Evolutionary conservation across 2,888 invertebrate species (phyloP).

Genomic region (Cosmia pyralina): DNA sequence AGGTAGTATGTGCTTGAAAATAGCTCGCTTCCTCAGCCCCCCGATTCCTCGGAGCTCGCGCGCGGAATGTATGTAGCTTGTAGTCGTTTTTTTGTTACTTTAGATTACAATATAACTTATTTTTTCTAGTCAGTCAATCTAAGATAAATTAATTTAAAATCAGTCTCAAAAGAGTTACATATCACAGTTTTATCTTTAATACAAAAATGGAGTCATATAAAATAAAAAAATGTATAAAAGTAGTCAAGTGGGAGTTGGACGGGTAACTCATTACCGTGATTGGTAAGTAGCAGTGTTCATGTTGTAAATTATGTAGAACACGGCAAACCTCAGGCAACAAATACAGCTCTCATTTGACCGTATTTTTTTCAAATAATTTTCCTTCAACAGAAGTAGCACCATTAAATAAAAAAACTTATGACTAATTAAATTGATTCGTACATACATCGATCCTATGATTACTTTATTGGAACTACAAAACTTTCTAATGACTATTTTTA

Average conservation of each 20-base stretch:
- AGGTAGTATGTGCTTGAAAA: too few species aligned
- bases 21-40: too few species aligned
- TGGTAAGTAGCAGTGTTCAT: not conserved
- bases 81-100: not conserved
- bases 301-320: constrained; percentile 2
- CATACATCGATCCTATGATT: not conserved
- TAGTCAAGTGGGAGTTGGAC: constrained; percentile 9
- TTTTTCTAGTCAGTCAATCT: constrained; percentile 20
- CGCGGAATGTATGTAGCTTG: not conserved
- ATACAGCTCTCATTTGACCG: constrained; percentile 7
- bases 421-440: not conserved
- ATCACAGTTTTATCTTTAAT: constrained; percentile 18
- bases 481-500: constrained; percentile 20
- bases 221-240: not conserved
- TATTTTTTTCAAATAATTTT: not conserved
- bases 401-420: constrained; percentile 6
- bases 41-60: too few species aligned
- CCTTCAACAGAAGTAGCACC: constrained; percentile 7
- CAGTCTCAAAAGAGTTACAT: constrained; percentile 29
- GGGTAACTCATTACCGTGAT: not conserved
- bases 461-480: not conserved
- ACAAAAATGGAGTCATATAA: constrained; percentile 6
- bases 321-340: not conserved
- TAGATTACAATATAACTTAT: constrained; percentile 1
- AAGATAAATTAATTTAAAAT: not conserved